Base-by-base conservation (phyloP, 2,797 vertebrate genomes). In the Ctenopoma multispine region DNA sequence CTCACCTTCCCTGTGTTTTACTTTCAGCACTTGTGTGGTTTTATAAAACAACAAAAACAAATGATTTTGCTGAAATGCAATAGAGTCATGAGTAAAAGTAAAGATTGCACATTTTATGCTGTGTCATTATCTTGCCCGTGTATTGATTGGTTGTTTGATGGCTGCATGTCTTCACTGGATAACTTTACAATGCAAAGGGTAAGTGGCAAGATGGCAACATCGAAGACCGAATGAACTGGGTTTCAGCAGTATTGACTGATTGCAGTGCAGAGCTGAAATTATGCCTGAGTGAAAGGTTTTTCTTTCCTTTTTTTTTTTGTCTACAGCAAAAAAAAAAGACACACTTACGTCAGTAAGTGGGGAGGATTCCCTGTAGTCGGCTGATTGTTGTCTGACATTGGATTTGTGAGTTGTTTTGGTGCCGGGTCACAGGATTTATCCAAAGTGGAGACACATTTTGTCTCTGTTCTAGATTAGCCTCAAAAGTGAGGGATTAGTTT, bases 401-500 rank as follows among this genome's bases (percentile, higher is more conserved):
- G 13, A 14, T n/a, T n/a, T 44, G 43, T 44, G 58, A 40, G 11
- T 59, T 34, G 17, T 59, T 62, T 38, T n/a, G 9, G 11, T 15
- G 5, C 9, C 44, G n/a, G n/a, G 12, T 9, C 38, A 44, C 50
- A 38, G 61, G 34, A 57, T 69, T 72, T 27, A 23, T 13, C 46
- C 27, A n/a, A 48, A 44, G 14, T 40, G 12, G 20, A 24, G 31
- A 40, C 24, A 18, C 7, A 1, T 58, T 43, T 31, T 67, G 31
- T 23, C 44, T 72, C 68, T 8, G 2, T 67, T 61, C 49, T 36
- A 29, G 50, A 67, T 63, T 47, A 66, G 57, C 34, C 55, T 79
- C 6, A 66, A 58, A 72, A 54, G 18, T 34, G 18, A 63, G 18
- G 56, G 67, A 69, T 80, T 80, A 11, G 29, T 50, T 65, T 75